Base-by-base conservation (phyloP, 2,888 invertebrate species). In the Xestoiulus laeticollis region DNA sequence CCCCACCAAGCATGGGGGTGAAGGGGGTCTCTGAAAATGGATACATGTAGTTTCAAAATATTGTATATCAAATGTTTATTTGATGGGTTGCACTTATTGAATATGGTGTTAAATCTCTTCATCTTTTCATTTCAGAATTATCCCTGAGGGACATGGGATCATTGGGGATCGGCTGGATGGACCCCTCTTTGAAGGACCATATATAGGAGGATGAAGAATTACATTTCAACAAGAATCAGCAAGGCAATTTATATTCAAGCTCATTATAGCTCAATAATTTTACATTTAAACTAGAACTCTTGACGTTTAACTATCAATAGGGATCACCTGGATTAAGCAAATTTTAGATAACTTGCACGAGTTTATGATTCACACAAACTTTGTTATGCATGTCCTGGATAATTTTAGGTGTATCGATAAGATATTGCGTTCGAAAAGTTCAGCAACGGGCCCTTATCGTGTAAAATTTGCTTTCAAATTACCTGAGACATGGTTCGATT, bases 31-130 rank as follows among this genome's bases (percentile, higher is more conserved):
- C 26, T 44, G 44, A 85, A 44, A 85, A 44, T n/a, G n/a, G 44
- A 85, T 85, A n/a, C n/a, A n/a, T n/a, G n/a, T n/a, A 85, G 38
- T 22, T 38, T 85, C n/a, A 14, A 78, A 78, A 78, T 26, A 30
- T 30, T 8, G 26, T 78, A 68, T 26, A 30, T 68, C 53, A 59
- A n/a, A 26, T 68, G 22, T n/a, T n/a, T n/a, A 59, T 59, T 59
- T n/a, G 59, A 59, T 59, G n/a, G 59, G 59, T 22, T 68, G 68
- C 16, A 30, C 78, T 78, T 78, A 78, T 78, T 78, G 78, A 78
- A 78, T 78, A 78, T 78, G 30, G 78, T 30, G 30, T 30, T 78
- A 30, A 78, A 78, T 78, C 78, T 78, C 78, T 30, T 78, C 26
- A 78, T 78, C 78, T 78, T 30, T 5, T 30, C 78, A 78, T 78